phyloP scores from a whole-genome alignment of 2,888 invertebrate genomes.

The Magallana nippona region DNA sequence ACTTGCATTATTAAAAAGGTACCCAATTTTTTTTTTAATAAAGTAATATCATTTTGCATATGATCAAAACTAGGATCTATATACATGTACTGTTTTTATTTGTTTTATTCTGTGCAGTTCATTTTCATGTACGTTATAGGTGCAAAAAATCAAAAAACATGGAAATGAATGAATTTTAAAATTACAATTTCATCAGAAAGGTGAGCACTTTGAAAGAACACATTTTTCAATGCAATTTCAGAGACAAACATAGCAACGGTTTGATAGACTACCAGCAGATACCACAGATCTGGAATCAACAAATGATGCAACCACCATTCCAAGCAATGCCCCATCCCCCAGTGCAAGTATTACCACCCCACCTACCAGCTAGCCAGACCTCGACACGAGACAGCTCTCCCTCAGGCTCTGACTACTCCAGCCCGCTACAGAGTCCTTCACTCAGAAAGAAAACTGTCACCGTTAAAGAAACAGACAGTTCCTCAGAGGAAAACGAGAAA shows the following conservation, averaged over 20 bases:
- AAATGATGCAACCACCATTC: conserved; percentile 29
- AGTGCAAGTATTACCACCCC: conserved; percentile 21
- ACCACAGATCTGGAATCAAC: conserved; percentile 25
- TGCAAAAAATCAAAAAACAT: no score
- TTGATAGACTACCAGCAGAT: conserved; percentile 44
- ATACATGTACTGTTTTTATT: no score
- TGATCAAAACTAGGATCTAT: no score
- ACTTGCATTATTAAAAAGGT: conserved; percentile 15
- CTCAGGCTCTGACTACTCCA: conserved; percentile 66
- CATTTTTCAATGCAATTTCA: not conserved
- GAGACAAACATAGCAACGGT: conserved; percentile 36
- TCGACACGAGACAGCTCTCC: conserved; percentile 58
- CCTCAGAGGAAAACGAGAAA: conserved; percentile 67
- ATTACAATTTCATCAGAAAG: no score
- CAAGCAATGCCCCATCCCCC: conserved; percentile 22
- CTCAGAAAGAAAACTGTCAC: conserved; percentile 40
- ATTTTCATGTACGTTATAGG: no score
- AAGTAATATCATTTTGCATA: no score
- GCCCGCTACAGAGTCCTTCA: conserved; percentile 67
- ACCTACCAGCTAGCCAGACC: conserved; percentile 34
- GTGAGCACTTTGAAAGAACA: no score
- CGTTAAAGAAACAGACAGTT: conserved; percentile 56
- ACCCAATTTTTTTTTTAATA: not conserved
- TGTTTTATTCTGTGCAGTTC: no score
- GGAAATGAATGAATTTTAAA: no score